Evolutionary conservation across 2,797 vertebrate species (phyloP).

Genomic region (Chelidonichthys spinosus): DNA sequence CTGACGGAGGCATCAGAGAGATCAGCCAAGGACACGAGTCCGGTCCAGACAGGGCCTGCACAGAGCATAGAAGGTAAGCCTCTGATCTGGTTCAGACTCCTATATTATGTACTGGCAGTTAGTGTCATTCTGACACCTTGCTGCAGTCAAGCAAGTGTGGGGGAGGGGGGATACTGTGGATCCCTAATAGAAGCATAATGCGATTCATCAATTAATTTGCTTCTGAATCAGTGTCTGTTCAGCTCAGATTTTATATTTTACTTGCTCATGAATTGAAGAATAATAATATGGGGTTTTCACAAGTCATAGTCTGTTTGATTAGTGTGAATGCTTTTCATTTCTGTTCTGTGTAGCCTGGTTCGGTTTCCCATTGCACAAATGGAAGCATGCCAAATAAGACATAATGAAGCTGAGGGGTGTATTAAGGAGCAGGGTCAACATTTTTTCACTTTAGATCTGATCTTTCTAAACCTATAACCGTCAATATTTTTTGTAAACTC

Average conservation of each 20-base stretch:
- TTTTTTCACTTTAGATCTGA: too few species aligned
- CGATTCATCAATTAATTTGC: neutral
- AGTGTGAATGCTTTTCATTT: too few species aligned
- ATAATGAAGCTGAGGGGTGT: too few species aligned
- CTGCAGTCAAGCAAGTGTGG: neutral
- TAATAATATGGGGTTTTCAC: too few species aligned
- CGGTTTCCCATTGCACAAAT: too few species aligned
- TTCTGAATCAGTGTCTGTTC: neutral
- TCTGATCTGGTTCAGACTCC: neutral
- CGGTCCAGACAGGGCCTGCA: slow-evolving; percentile 8
- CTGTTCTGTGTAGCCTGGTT: too few species aligned
- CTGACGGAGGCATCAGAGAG: slow-evolving; percentile 70
- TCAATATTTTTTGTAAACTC: too few species aligned
- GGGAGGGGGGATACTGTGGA: neutral
- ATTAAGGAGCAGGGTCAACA: too few species aligned
- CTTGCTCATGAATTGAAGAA: neutral
- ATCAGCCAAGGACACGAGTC: slow-evolving; percentile 54
- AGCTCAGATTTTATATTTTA: neutral
- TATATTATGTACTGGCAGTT: neutral
- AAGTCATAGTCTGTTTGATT: too few species aligned
- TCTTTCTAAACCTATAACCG: too few species aligned
- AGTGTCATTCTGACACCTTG: neutral
- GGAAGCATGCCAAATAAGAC: too few species aligned
- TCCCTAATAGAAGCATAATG: neutral
- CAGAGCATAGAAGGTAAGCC: slow-evolving; percentile 74